Evolutionary conservation across 2,888 invertebrate species (phyloP).

Genomic region (Rhodophaea formosa): DNA sequence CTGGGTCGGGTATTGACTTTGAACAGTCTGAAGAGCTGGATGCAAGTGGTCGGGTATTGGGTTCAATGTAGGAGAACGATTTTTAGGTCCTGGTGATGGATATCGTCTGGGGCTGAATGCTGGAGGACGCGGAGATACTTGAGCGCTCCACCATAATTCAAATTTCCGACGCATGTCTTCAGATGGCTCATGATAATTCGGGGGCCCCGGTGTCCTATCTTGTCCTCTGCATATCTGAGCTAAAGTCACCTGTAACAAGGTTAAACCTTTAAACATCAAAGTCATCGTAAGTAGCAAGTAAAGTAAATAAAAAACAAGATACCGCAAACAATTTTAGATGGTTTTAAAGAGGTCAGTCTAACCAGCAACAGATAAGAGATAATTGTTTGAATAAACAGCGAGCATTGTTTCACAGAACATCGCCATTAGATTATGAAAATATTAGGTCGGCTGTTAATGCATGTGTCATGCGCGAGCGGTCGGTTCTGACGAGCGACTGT

Average conservation of each 20-base stretch:
- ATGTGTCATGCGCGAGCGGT: conserved; percentile 76
- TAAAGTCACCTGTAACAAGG: conserved; percentile 85
- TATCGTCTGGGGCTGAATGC: conserved; percentile 76
- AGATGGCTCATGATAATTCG: conserved; percentile 85
- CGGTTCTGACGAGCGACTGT: conserved; percentile 60
- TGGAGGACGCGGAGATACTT: conserved; percentile 83
- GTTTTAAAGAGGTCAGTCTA: conserved; percentile 79
- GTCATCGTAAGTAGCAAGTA: conserved; percentile 39
- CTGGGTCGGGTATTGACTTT: conserved; percentile 89
- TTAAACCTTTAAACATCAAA: conserved; percentile 40
- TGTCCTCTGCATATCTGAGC: conserved; percentile 92
- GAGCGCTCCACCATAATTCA: conserved; percentile 94
- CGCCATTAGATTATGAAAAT: conserved; percentile 82
- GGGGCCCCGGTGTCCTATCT: conserved; percentile 83
- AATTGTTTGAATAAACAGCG: conserved; percentile 72
- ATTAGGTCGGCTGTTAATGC: conserved; percentile 79
- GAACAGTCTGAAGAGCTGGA: conserved; percentile 88
- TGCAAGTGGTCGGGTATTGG: conserved; percentile 82
- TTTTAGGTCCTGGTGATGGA: conserved; percentile 76
- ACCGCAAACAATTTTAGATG: conserved; percentile 72
- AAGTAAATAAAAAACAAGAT: conserved; percentile 53
- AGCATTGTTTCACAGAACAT: conserved; percentile 80
- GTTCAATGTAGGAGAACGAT: conserved; percentile 70
- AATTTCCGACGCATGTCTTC: conserved; percentile 94
- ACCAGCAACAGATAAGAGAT: conserved; percentile 74